Evolutionary conservation across 2,888 invertebrate species (phyloP).

Genomic region (Heliconius ethilla): DNA sequence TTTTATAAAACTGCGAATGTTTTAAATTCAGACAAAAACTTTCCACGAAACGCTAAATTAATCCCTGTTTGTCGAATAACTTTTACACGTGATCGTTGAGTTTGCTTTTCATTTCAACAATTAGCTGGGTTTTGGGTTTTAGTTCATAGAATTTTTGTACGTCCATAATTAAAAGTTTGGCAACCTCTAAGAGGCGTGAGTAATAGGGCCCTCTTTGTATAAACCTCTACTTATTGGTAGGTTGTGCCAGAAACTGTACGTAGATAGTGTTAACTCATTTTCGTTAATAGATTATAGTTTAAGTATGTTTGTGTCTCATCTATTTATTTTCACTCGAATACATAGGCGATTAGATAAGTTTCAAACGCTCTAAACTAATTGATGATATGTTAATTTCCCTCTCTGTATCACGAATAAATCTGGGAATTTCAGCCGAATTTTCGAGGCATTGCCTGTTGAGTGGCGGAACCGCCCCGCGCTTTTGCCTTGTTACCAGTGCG

Average conservation of each 20-base stretch:
- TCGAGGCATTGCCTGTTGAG: no score
- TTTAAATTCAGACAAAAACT: conserved; percentile 30
- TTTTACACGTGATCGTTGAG: conserved; percentile 42
- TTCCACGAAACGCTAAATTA: conserved; percentile 37
- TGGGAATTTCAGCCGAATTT: no score
- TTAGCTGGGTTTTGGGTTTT: conserved; percentile 36
- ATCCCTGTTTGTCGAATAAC: conserved; percentile 42
- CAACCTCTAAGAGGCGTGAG: conserved; percentile 24
- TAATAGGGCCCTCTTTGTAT: conserved; percentile 19
- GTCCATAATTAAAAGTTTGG: conserved; percentile 41
- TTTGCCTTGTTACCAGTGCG: no score
- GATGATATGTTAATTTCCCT: no score
- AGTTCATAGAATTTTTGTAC: conserved; percentile 35
- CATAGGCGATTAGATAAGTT: no score
- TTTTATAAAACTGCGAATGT: conserved; percentile 14
- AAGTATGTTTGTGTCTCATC: neutral
- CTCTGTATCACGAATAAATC: no score
- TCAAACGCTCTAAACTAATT: no score
- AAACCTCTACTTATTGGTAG: conserved; percentile 9
- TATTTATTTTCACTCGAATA: neutral
- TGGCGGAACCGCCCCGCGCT: no score
- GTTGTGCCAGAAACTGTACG: neutral
- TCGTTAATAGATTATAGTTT: neutral
- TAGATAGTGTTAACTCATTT: conserved; percentile 15
- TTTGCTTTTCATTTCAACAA: conserved; percentile 42